Evolutionary conservation across 1,140 invertebrate species (phyloP).

Genomic region (Sminthurides bifidus): DNA sequence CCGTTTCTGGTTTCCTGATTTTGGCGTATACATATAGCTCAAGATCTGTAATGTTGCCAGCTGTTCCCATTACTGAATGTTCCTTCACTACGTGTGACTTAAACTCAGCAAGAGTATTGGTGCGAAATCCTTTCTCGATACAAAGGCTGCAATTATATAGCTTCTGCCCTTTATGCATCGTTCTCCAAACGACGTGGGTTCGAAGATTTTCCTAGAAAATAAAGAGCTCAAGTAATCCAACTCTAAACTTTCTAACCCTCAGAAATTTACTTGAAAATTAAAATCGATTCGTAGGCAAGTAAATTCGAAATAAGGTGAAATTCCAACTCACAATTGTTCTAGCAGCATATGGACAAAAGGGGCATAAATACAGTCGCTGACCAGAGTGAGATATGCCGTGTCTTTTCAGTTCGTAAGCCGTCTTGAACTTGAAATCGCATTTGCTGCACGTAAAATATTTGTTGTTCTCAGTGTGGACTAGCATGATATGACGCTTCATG

Average conservation of each 20-base stretch:
- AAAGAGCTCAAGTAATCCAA: too few relatives aligned
- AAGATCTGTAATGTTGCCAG: too few relatives aligned
- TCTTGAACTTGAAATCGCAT: constrained; percentile 3
- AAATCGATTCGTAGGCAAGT: neutral
- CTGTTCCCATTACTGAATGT: neutral
- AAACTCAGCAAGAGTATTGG: constrained; percentile 8
- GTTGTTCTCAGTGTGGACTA: neutral
- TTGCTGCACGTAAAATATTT: constrained; percentile 1
- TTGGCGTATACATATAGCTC: too few relatives aligned
- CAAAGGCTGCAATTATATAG: constrained; percentile 7
- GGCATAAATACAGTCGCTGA: constrained; percentile 1
- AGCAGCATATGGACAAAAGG: constrained; percentile 6
- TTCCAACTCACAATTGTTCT: constrained; percentile 9
- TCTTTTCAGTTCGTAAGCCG: constrained; percentile 9
- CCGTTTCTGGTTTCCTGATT: too few relatives aligned
- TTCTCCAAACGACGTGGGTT: constrained; percentile 8
- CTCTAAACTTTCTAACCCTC: too few relatives aligned
- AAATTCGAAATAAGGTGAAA: neutral
- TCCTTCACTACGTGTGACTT: neutral
- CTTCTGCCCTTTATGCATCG: neutral
- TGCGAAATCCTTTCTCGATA: neutral
- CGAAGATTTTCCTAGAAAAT: constrained; percentile 11
- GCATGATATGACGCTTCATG: neutral
- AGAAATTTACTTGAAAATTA: too few relatives aligned
- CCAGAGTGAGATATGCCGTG: neutral